phyloP scores from a whole-genome alignment of 2,888 invertebrate species.

The Phaonia tiefii region DNA sequence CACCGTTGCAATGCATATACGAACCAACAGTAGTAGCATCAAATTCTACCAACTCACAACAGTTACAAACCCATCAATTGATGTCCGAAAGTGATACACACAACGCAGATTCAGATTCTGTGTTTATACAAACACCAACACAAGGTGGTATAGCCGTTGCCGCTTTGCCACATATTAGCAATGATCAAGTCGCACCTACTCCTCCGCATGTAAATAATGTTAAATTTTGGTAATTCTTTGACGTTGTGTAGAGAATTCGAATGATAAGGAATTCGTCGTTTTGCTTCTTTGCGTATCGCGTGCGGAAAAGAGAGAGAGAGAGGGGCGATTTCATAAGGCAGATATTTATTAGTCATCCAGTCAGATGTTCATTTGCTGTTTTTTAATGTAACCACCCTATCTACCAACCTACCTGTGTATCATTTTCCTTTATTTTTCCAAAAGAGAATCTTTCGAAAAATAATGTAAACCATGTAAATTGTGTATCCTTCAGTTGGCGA shows the following conservation, averaged over 20 bases:
- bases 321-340: conserved; percentile 16
- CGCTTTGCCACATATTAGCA: conserved; percentile 75
- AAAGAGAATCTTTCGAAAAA: background rate
- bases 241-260: background rate
- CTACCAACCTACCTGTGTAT: background rate
- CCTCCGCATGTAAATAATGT: conserved; percentile 2
- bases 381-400: background rate
- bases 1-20: conserved; percentile 77
- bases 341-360: conserved; percentile 25
- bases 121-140: conserved; percentile 77
- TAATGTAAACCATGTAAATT: conserved; percentile 37
- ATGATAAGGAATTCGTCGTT: conserved; percentile 12
- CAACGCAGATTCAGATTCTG: conserved; percentile 70
- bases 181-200: background rate
- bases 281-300: background rate
- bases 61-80: conserved; percentile 3
- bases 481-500: conserved; percentile 14
- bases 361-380: conserved; percentile 22
- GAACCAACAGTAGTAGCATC: conserved; percentile 74
- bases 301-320: background rate
- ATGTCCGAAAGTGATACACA: conserved; percentile 19
- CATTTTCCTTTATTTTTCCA: background rate
- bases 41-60: conserved; percentile 63
- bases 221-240: conserved; percentile 50
- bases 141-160: conserved; percentile 79